Evolutionary conservation across 2,113 vertebrate species (phyloP).

Genomic region (Oreochromis spilurus): DNA sequence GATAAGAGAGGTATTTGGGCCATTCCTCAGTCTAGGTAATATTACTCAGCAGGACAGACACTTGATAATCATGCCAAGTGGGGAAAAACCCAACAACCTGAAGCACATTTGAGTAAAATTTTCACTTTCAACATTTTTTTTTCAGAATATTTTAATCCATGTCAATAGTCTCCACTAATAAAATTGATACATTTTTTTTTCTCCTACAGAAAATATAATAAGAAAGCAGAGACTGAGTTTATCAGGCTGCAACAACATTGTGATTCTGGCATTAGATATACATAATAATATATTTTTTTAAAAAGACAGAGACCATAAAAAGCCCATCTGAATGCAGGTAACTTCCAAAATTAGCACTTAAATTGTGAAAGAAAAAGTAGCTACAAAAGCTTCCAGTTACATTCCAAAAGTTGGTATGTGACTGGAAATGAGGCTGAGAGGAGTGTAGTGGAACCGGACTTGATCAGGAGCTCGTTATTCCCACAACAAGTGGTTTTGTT

Average conservation of each 20-base stretch:
- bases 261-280: background rate
- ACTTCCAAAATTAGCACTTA: background rate
- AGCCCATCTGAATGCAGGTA: background rate
- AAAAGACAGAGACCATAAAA: background rate
- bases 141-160: background rate
- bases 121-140: background rate
- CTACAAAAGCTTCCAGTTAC: background rate
- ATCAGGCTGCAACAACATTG: background rate
- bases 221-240: background rate
- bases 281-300: background rate
- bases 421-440: background rate
- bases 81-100: constrained; percentile 4
- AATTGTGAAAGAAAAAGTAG: background rate
- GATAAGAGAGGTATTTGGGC: background rate
- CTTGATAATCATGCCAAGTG: constrained; percentile 6
- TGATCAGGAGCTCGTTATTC: background rate
- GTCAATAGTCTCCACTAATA: background rate
- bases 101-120: background rate
- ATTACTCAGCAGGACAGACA: background rate
- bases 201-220: background rate
- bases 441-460: constrained; percentile 11
- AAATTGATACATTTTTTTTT: background rate
- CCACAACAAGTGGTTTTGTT: constrained; percentile 35
- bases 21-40: background rate
- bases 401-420: background rate